Base-by-base conservation (phyloP, 2,797 vertebrate genomes). In the Gastrophryne carolinensis region DNA sequence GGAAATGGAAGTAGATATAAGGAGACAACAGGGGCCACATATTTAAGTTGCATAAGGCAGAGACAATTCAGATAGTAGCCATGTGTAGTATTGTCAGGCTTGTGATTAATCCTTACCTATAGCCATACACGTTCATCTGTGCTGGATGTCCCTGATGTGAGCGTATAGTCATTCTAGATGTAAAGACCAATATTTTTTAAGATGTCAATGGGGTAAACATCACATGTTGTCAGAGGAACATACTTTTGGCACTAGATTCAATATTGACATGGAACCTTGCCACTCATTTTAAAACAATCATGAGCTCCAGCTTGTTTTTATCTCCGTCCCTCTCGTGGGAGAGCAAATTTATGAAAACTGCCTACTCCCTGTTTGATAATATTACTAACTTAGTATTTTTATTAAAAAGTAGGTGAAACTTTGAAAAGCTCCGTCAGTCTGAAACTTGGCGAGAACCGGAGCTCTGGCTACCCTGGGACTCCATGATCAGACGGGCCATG, bases 341-440 rank as follows among this genome's bases (percentile, higher is more conserved):
- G 56, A 63, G 70, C 65, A 76, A 50, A 76, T 76, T 69, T 70
- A 70, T 76, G 65, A 76, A 76, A 69, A 76, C 19, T 61, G 44
- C 47, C 73, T 75, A 68, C 64, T 75, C 73, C 73, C 73, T 70
- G 57, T 70, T 76, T 76, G 65, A 70, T 76, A 76, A 76, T 69
- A 76, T 76, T 69, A 70, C 56, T 76, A 54, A 29, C 44, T 63
- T 73, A 69, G 57, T 62, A 54, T 63, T 76, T 54, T 69, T 70
- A 75, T 69, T 75, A 75, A 75, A 75, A 69, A 23, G 57, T 63
- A 70, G 65, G 56, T 76, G 49, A 76, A 63, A 66, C 58, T 41
- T 62, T 70, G 47, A 63, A 69, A 68, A 62, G 34, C 41, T 69
- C 26, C 26, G 44, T 62, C 69, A 60, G 35, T 53, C 65, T 62